Conservation (phyloP, 92 coral and sea anemone genomes). For the Isaurus tuberculatus region DNA sequence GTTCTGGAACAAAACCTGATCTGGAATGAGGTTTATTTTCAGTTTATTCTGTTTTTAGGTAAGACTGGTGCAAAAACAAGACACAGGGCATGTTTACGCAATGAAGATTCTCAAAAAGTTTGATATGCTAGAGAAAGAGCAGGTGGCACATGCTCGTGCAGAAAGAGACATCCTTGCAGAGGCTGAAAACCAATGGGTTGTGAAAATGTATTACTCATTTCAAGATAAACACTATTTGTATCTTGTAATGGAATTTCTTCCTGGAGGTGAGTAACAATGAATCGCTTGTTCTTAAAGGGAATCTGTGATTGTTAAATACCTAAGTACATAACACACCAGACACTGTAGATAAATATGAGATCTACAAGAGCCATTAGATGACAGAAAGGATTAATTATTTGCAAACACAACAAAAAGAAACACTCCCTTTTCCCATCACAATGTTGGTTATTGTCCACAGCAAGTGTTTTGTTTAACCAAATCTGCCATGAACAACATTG, state of each 20-base stretch:
- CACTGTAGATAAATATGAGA: no score
- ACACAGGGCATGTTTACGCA: slow-evolving; percentile 98
- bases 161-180: slow-evolving; percentile 96
- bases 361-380: no score
- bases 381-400: no score
- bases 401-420: no score
- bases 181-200: slow-evolving; percentile 98
- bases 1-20: no score
- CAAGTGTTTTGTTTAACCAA: no score
- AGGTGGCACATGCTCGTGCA: slow-evolving; percentile 96
- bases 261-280: slow-evolving; percentile 80
- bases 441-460: no score
- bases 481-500: no score
- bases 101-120: slow-evolving; percentile 95
- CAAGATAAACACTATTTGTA: slow-evolving; percentile 92
- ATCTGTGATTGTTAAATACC: neutral
- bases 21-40: no score
- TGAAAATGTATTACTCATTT: slow-evolving; percentile 95
- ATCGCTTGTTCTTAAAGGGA: neutral
- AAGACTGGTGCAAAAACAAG: slow-evolving; percentile 94
- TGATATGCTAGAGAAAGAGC: slow-evolving; percentile 97
- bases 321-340: no score
- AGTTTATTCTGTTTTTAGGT: no score
- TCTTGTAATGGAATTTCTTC: slow-evolving; percentile 97
- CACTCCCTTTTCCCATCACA: no score